These are phyloP conservation scores for Tetramorium simillimum DNA, from an alignment of 1,140 invertebrate species.

Conservation along the genomic window DNA sequence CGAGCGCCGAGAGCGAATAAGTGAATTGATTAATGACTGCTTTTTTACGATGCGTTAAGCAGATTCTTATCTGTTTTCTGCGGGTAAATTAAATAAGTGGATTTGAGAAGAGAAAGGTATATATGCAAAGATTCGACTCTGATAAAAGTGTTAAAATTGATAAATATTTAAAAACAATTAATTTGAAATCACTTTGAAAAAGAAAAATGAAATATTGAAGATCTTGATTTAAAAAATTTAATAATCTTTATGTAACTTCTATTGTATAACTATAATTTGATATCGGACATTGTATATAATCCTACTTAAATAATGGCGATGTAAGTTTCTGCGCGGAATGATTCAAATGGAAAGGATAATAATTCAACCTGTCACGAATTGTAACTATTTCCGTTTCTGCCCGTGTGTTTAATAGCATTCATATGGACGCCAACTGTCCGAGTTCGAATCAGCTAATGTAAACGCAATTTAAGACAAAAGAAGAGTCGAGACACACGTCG, in stretches of 20 bases:
- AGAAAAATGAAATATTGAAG: neutral
- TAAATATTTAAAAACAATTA: neutral
- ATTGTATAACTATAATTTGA: neutral
- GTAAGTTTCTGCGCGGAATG: neutral
- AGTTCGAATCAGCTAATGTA: neutral
- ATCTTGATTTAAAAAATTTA: neutral
- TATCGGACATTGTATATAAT: neutral
- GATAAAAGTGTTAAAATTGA: neutral
- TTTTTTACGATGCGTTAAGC: neutral
- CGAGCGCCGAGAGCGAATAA: neutral
- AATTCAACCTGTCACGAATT: neutral
- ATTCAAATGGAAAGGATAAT: neutral
- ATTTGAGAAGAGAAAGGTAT: neutral
- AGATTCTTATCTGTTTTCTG: neutral
- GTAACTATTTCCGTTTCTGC: neutral
- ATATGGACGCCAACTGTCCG: neutral
- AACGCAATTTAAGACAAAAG: neutral
- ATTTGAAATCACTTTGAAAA: neutral
- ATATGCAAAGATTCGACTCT: neutral
- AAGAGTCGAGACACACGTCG: neutral
- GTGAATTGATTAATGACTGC: neutral
- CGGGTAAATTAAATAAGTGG: neutral
- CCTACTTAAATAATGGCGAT: neutral
- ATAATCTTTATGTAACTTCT: neutral
- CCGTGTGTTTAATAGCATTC: neutral